Percentiles rank a stretch among this genome's conserved stretches.
phyloP scores from a whole-genome alignment of 2,888 invertebrate species.

The Caradrina kadenii region DNA sequence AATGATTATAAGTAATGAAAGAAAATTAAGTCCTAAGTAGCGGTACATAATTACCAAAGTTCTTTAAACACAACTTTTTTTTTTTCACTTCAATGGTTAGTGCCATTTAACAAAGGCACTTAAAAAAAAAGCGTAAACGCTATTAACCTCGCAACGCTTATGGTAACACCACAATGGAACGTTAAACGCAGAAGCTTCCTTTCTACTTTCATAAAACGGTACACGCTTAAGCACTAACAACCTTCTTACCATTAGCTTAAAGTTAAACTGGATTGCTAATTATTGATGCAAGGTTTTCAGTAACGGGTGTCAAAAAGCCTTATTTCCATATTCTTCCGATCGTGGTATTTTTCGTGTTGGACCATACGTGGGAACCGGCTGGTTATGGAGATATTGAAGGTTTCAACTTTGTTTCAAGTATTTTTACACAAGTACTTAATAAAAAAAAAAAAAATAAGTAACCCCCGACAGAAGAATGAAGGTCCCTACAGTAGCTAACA shows the following conservation, averaged over 20 bases:
- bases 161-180: constrained; percentile 27
- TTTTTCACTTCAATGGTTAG: background rate
- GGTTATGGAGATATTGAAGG: too few relatives aligned
- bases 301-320: too few relatives aligned
- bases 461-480: too few relatives aligned
- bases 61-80: background rate
- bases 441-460: too few relatives aligned
- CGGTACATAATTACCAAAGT: background rate
- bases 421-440: too few relatives aligned
- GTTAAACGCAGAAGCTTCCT: constrained; percentile 35
- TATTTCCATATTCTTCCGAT: too few relatives aligned
- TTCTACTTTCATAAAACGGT: constrained; percentile 31
- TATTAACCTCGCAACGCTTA: constrained; percentile 25
- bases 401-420: too few relatives aligned
- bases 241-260: background rate
- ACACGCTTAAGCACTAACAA: constrained; percentile 2
- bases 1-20: too few relatives aligned
- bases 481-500: too few relatives aligned
- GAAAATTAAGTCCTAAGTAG: background rate
- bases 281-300: constrained; percentile 1
- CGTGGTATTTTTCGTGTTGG: too few relatives aligned
- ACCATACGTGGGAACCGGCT: too few relatives aligned
- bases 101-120: constrained; percentile 6
- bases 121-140: too few relatives aligned
- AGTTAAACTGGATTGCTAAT: constrained; percentile 12